Conservation (phyloP, 2,113 vertebrate genomes). For the Ciconia maguari region DNA sequence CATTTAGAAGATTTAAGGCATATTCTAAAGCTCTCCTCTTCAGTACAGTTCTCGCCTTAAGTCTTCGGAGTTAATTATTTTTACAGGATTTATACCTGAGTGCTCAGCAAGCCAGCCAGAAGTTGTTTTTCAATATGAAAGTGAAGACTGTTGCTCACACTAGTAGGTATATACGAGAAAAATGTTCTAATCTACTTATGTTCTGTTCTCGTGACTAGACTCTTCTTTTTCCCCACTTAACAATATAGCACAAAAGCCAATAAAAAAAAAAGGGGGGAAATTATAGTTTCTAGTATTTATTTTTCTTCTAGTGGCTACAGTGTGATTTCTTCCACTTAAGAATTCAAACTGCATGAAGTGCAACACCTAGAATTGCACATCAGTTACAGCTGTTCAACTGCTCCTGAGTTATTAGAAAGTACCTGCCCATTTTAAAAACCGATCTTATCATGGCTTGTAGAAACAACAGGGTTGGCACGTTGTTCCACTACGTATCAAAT, state of each 20-base stretch:
- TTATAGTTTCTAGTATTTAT: background rate
- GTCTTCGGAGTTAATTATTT: background rate
- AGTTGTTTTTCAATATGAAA: background rate
- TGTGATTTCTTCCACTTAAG: background rate
- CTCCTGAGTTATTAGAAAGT: background rate
- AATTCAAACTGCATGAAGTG: background rate
- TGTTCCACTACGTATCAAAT: background rate
- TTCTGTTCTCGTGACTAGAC: background rate
- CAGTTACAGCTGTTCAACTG: background rate
- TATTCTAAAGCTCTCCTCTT: background rate
- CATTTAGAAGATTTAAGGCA: background rate
- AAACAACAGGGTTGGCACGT: background rate
- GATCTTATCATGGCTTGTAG: background rate
- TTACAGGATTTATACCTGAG: background rate
- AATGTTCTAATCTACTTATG: background rate
- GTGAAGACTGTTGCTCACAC: background rate
- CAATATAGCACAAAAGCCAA: accelerated
- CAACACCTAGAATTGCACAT: background rate
- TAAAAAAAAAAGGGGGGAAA: background rate
- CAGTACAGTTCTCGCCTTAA: background rate
- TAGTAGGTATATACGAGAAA: background rate
- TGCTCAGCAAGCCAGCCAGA: background rate
- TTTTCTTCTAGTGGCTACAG: background rate
- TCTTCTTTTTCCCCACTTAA: background rate
- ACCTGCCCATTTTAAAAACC: background rate